Evolutionary conservation across 2,113 vertebrate species (phyloP).

Genomic region (Forbesichthys agassizii): DNA sequence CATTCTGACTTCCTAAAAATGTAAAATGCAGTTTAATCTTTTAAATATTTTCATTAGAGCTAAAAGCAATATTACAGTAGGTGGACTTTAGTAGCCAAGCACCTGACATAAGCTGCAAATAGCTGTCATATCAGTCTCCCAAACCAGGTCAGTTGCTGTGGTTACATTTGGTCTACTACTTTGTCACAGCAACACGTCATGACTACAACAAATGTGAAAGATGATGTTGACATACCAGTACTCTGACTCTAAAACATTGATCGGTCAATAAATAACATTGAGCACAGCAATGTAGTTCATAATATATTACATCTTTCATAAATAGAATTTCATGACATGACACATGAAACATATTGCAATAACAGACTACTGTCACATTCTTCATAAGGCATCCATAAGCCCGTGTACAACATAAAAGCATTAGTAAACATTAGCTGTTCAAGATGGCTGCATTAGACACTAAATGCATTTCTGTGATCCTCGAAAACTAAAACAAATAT

Average conservation of each 20-base stretch:
- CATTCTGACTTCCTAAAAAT: no score
- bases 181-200: constrained; percentile 27
- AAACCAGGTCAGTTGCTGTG: constrained; percentile 38
- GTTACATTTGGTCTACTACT: constrained; percentile 27
- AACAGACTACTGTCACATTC: not conserved
- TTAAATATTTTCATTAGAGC: no score
- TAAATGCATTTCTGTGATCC: not conserved
- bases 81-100: no score
- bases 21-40: no score
- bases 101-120: not conserved
- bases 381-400: not conserved
- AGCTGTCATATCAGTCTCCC: constrained; percentile 41
- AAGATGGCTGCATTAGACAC: no score
- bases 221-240: constrained; percentile 16
- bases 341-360: constrained; percentile 42
- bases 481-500: not conserved
- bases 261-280: constrained; percentile 6
- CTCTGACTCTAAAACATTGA: constrained; percentile 30
- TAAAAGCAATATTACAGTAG: no score
- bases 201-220: constrained; percentile 32
- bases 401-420: not conserved
- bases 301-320: constrained; percentile 62
- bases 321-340: constrained; percentile 38
- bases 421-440: no score
- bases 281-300: constrained; percentile 27